Base-by-base conservation (phyloP, 1,140 invertebrate genomes). In the Drosophila yakuba region DNA sequence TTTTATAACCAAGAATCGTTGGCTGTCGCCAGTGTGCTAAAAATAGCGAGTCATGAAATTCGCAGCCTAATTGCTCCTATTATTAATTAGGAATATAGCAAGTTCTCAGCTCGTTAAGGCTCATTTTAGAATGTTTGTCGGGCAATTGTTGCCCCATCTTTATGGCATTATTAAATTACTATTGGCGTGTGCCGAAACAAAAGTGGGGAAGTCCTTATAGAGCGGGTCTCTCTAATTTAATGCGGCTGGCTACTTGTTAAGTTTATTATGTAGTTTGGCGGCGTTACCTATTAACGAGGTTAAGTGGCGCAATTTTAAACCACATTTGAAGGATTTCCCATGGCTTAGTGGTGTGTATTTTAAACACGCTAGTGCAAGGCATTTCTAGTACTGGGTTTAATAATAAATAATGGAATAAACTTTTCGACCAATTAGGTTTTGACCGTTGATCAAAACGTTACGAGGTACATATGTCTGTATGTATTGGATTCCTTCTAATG, bases 41-140 rank as follows among this genome's bases (percentile, higher is more conserved):
- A 76, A 38, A 76, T 76, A 75, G 72, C 47, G 54, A 39, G 23
- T 55, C 69, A 41, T 62, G 50, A 47, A 61, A 62, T 41, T 62
- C 36, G 35, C 43, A 61, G 39, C 35, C 32, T 62, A 61, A 62
- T 62, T 45, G 56, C 73, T 36, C 17, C 39, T 61, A 63, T 71
- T 77, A 73, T 62, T 69, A 78, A 77, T 56, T 71, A 77, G 38
- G 43, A 35, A 67, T 57, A 36, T 47, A 44, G 41, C 38, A 51
- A 38, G 54, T 60, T 78, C 52, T 45, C 52, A 47, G 58, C 17
- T 56, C 20, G 54, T 56, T 61, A 77, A 25, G 43, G 47, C 39
- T 32, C 35, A 56, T 54, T 50, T 59, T 60, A 35, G 60, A 51
- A 43, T 66, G 73, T 69, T 51, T 62, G 50, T n/a, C n/a, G 50